A percentile compares a stretch with the other conserved stretches of the same genome.
phyloP scores from a whole-genome alignment of 1,140 invertebrate genomes.

The Camponotus floridanus region DNA sequence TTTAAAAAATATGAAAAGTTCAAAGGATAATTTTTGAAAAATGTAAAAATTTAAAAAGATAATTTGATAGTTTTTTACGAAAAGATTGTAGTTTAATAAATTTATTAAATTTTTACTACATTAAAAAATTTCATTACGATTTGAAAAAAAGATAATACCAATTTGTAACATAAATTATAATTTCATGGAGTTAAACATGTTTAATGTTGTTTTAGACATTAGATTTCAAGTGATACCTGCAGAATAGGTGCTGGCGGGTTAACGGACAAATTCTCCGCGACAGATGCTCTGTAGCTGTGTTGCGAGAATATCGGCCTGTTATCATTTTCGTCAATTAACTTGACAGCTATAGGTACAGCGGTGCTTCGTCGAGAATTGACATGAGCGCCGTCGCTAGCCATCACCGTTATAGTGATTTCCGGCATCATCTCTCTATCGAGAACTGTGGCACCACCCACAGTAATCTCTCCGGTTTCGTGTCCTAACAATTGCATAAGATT shows the following conservation, averaged over 20 bases:
- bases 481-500: slow-evolving; percentile 67
- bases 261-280: slow-evolving; percentile 93
- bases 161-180: not conserved
- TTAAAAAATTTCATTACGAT: slow-evolving; percentile 5
- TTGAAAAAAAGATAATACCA: not conserved
- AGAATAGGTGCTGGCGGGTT: slow-evolving; percentile 92
- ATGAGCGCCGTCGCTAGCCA: slow-evolving; percentile 93
- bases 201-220: not conserved
- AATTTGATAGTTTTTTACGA: not conserved
- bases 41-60: not conserved
- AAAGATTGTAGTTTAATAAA: not conserved
- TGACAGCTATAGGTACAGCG: slow-evolving; percentile 93
- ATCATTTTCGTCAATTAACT: slow-evolving; percentile 94
- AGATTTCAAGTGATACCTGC: slow-evolving; percentile 85
- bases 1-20: not conserved
- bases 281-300: slow-evolving; percentile 91
- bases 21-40: not conserved
- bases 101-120: not conserved
- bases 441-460: slow-evolving; percentile 90
- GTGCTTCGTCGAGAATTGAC: slow-evolving; percentile 89
- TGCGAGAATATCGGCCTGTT: slow-evolving; percentile 93
- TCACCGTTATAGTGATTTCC: slow-evolving; percentile 91
- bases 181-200: not conserved
- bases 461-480: slow-evolving; percentile 91
- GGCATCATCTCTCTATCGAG: slow-evolving; percentile 93